A percentile compares a stretch with the other conserved stretches of the same genome.
Evolutionary conservation across 2,888 invertebrate genomes (phyloP).

Genomic region (Sialis lutaria): DNA sequence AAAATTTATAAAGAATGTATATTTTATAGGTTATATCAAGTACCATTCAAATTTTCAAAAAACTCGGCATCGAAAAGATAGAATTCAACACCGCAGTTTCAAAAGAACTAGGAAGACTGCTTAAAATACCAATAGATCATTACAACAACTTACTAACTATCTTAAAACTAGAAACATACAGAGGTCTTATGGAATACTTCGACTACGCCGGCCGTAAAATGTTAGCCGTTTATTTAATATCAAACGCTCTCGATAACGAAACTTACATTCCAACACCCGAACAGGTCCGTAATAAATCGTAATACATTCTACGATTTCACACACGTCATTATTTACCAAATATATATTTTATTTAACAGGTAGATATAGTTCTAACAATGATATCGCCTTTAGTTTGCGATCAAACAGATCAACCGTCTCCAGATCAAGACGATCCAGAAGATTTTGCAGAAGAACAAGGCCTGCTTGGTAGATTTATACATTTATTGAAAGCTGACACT

Average conservation of each 20-base stretch:
- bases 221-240: constrained; percentile 75
- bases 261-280: constrained; percentile 76
- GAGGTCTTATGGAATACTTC: constrained; percentile 68
- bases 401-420: constrained; percentile 51
- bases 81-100: constrained; percentile 72
- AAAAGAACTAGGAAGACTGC: constrained; percentile 78
- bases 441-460: constrained; percentile 96
- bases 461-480: constrained; percentile 62
- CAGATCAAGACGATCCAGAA: constrained; percentile 63
- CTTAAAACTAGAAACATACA: constrained; percentile 72
- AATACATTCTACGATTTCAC: background rate
- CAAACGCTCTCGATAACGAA: constrained; percentile 79
- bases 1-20: no score
- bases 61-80: constrained; percentile 66
- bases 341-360: no score
- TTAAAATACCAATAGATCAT: constrained; percentile 88
- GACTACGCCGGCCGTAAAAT: constrained; percentile 76
- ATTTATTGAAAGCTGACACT: constrained; percentile 62
- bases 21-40: background rate
- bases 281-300: constrained; percentile 44
- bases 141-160: constrained; percentile 85
- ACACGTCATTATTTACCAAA: no score
- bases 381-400: constrained; percentile 75
- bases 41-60: constrained; percentile 49
- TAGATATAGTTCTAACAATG: constrained; percentile 60